A percentile compares a stretch with the other conserved stretches of the same genome.
Conservation (phyloP, 2,797 vertebrate genomes). For the Melanotaenia parkinsoni region DNA sequence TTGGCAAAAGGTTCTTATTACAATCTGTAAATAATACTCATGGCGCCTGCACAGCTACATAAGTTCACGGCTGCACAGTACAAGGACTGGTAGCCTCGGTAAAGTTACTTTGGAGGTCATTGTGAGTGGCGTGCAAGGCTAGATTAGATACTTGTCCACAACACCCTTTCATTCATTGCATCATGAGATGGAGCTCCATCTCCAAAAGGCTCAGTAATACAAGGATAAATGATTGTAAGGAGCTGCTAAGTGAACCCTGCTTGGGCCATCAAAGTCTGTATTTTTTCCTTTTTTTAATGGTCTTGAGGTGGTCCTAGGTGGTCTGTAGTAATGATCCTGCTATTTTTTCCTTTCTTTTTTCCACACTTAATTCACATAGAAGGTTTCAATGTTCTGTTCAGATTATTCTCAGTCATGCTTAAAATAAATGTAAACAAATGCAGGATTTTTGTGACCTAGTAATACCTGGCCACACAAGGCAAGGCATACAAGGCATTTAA, state of each 20-base stretch:
- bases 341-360: too few species aligned
- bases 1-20: background rate
- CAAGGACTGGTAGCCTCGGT: background rate
- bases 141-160: background rate
- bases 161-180: background rate
- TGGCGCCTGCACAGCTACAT: background rate
- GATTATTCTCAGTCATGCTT: background rate
- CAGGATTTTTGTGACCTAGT: background rate
- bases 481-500: background rate
- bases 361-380: too few species aligned
- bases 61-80: background rate
- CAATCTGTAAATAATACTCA: background rate
- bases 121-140: background rate
- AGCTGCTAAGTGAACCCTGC: background rate
- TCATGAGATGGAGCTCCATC: background rate
- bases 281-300: background rate
- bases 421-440: background rate
- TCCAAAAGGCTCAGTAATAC: background rate
- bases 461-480: background rate
- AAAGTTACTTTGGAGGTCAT: background rate
- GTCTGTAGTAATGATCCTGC: background rate
- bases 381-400: background rate
- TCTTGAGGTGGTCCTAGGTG: background rate
- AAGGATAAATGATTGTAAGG: background rate
- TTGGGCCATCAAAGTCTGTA: background rate